Evolutionary conservation across 2,113 vertebrate species (phyloP).

Genomic region (Trematomus loennbergii): DNA sequence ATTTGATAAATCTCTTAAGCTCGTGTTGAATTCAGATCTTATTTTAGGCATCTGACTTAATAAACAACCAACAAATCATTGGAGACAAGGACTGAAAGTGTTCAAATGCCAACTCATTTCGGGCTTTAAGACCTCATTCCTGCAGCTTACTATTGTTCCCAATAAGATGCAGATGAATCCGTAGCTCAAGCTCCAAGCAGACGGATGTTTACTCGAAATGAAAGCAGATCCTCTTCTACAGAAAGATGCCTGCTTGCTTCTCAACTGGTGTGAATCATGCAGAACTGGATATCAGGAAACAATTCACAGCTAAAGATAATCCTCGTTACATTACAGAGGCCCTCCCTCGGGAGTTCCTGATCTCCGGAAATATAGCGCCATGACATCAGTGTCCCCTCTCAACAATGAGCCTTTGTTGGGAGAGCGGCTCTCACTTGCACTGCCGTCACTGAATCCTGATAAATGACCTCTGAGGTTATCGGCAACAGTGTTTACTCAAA

Average conservation of each 20-base stretch:
- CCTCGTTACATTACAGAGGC: conserved; percentile 21
- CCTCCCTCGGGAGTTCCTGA: conserved; percentile 41
- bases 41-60: too few relatives aligned
- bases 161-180: neutral
- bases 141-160: neutral
- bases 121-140: too few relatives aligned
- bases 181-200: neutral
- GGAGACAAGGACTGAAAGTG: too few relatives aligned
- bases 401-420: conserved; percentile 68
- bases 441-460: conserved; percentile 53
- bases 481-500: conserved; percentile 45
- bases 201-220: too few relatives aligned
- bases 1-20: too few relatives aligned
- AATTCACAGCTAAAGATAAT: conserved; percentile 39
- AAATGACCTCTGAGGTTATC: conserved; percentile 65
- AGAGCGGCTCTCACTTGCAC: conserved; percentile 58
- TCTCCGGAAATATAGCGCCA: conserved; percentile 50
- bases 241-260: neutral
- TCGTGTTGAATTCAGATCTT: too few relatives aligned
- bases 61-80: too few relatives aligned
- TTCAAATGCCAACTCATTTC: too few relatives aligned
- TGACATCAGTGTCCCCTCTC: conserved; percentile 67
- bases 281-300: conserved; percentile 8
- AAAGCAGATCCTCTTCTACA: neutral
- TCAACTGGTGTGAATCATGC: neutral